Evolutionary conservation across 2,797 vertebrate species (phyloP), one percentile per base, ranked within the genome.

Genomic region (Emys orbicularis): DNA sequence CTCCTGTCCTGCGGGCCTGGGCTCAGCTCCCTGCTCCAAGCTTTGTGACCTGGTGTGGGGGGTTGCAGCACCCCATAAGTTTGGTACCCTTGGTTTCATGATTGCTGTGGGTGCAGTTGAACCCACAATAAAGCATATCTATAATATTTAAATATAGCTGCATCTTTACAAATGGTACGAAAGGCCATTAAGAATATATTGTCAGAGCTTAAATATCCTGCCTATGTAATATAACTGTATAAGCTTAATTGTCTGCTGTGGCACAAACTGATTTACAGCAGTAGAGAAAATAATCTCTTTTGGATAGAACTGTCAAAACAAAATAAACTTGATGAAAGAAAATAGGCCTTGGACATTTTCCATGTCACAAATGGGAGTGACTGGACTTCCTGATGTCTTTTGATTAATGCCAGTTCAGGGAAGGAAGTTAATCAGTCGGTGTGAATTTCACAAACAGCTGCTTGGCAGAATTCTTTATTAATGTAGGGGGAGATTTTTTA

Each of bases 231-330:
- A 82, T 57, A 82, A 18, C 37, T 50, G 37, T 91, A 72, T 77
- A 79, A 12, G 61, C 86, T 80, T 91, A 91, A 91, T 91, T 86
- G 84, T 37, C 68, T 53, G 37, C 54, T 76, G 77, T 57, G 65
- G 79, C 41, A 52, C 79, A 91, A 87, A 86, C 59, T 82, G 68
- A 91, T 91, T 82, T 82, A n/a, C 68, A 91, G 79, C 84, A 37
- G 79, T n/a, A 57, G 53, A 54, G 47, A 76, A 72, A 84, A 90
- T 81, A 52, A 81, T 90, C 44, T 49, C 12, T 84, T 61, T 82
- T 86, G 72, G 56, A 77, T 54, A 44, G 68, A 44, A 82, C 56
- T 53, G 15, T 21, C 65, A 52, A 77, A 91, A 56, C 47, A 8
- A 84, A 80, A 74, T 16, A 23, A 27, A 72, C 59, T 41, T 47